Evolutionary conservation across 2,797 vertebrate species (phyloP), one percentile per base, ranked within the genome.

Genomic region (Paramormyrops hopkinsi): DNA sequence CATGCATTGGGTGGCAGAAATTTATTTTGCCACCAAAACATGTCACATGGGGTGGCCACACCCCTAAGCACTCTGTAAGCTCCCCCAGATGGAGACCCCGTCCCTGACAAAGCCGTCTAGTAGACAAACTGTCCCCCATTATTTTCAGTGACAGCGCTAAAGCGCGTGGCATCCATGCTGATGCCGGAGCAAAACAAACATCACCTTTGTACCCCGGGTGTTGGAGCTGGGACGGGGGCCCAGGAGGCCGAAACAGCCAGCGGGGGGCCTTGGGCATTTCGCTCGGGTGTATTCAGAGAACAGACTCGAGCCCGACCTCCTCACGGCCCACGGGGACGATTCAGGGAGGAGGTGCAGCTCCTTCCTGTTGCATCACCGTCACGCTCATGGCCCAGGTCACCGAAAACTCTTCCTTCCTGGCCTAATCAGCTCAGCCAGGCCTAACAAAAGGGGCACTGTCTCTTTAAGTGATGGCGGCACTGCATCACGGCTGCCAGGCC

Each of bases 401-500:
- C 92, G 91, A 29, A 91, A 93, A 65, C 92, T 91, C 91, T 29
- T 62, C 25, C 22, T 82, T 90, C 87, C 88, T 53, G 92, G 93
- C 93, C 93, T 94, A 95, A 96, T 96, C 93, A 95, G 95, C 91
- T 92, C 91, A 92, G 94, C 91, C 93, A 90, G 86, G 84, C 92
- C n/a, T 12, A 88, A 90, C 96, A 96, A 95, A 93, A 92, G 94
- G 95, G 94, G 93, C 93, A 12, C 92, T 94, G 96, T 96, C 95
- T 96, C 95, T 96, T 95, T 95, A 95, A 95, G 92, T 93, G 94
- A 93, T 93, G 92, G 84, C 89, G 92, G 92, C 94, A 96, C 97
- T 97, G 97, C 95, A 98, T 99, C 97, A 98, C 96, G 94, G 96
- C 97, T 97, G 97, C 95, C 95, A 96, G 96, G 97, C 97, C 91